A percentile compares a stretch with the other conserved stretches of the same genome.
These are phyloP conservation scores for Venusia cambrica DNA, from an alignment of 2,888 invertebrate species.

Conservation along the genomic window DNA sequence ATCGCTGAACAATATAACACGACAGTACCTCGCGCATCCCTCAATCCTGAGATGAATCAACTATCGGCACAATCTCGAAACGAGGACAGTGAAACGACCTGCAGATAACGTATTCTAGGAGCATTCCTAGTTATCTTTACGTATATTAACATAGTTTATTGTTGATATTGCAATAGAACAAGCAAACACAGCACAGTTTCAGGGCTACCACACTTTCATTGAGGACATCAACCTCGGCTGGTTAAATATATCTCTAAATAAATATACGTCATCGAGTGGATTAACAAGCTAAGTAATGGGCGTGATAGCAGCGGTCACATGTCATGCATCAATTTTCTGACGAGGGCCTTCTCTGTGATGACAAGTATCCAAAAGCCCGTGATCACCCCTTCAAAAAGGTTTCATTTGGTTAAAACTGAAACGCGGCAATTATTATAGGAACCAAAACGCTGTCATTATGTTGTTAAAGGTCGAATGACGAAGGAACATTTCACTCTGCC, in stretches of 20 bases:
- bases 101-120: slow-evolving; percentile 65
- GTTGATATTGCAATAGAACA: slow-evolving; percentile 41
- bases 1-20: slow-evolving; percentile 9
- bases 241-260: slow-evolving; percentile 40
- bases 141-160: slow-evolving; percentile 47
- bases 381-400: slow-evolving; percentile 1
- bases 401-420: slow-evolving; percentile 9
- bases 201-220: slow-evolving; percentile 32
- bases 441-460: slow-evolving; percentile 37
- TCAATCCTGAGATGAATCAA: slow-evolving; percentile 36
- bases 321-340: slow-evolving; percentile 43
- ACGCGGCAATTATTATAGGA: slow-evolving; percentile 23
- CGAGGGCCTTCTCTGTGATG: slow-evolving; percentile 36
- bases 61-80: slow-evolving; percentile 44
- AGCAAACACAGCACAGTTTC: slow-evolving; percentile 36
- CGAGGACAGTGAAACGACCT: slow-evolving; percentile 67
- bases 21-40: slow-evolving; percentile 13
- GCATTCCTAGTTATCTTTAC: slow-evolving; percentile 50
- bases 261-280: slow-evolving; percentile 42
- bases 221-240: slow-evolving; percentile 34
- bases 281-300: slow-evolving; percentile 42
- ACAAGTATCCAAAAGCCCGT: slow-evolving; percentile 33
- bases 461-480: slow-evolving; percentile 37
- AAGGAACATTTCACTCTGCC: slow-evolving; percentile 28
- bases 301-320: slow-evolving; percentile 40